Evolutionary conservation across 64 coral and sea anemone species (phyloP).

Genomic region (Dendronephthya gigantea): DNA sequence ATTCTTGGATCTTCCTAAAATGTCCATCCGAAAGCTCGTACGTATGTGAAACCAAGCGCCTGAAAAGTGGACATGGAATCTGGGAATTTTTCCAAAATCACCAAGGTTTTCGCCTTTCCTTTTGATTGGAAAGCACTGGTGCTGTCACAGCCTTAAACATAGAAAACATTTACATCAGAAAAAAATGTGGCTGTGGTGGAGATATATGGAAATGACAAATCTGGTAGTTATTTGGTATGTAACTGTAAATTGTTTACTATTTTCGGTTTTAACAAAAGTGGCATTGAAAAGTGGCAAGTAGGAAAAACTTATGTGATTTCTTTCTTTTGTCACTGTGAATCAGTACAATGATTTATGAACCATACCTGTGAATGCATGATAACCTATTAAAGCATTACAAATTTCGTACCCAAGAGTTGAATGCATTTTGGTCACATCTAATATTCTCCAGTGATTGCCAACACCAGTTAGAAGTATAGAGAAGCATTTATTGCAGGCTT

Average conservation of each 20-base stretch:
- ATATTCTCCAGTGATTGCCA: neutral
- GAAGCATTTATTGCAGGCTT: neutral
- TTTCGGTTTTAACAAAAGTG: too few relatives aligned
- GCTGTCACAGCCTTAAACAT: neutral
- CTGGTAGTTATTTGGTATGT: too few relatives aligned
- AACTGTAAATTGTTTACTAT: too few relatives aligned
- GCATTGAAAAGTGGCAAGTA: too few relatives aligned
- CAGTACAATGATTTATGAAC: neutral
- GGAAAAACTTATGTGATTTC: too few relatives aligned
- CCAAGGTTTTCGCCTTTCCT: neutral
- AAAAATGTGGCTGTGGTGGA: neutral
- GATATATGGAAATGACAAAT: too few relatives aligned
- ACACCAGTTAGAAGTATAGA: neutral
- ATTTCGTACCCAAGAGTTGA: neutral
- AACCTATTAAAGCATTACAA: neutral
- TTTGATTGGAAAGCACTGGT: neutral
- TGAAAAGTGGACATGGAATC: neutral
- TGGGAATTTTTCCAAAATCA: neutral
- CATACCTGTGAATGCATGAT: constrained; percentile 10
- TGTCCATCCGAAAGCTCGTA: neutral
- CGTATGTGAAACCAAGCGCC: neutral
- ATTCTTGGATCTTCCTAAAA: neutral
- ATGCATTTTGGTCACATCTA: neutral
- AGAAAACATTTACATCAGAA: neutral
- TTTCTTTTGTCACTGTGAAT: too few relatives aligned